Conservation (phyloP, 2,113 vertebrate genomes). For the Cavia porcellus region DNA sequence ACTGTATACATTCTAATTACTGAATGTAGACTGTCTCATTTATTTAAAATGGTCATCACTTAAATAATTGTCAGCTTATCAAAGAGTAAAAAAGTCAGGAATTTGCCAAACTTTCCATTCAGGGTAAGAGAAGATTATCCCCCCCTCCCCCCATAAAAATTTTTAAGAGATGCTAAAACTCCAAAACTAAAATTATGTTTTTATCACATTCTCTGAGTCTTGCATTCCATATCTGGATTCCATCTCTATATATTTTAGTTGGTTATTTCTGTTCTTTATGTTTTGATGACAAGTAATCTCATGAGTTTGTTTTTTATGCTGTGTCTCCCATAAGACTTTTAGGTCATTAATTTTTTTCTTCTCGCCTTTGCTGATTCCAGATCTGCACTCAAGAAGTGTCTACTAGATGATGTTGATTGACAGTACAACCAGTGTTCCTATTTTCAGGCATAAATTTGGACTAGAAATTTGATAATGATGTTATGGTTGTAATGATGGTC, state of each 20-base stretch:
- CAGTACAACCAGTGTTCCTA: slow-evolving; percentile 62
- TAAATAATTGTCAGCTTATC: slow-evolving; percentile 21
- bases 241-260: not conserved
- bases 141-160: not conserved
- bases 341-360: not conserved
- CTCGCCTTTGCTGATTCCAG: not conserved
- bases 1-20: slow-evolving; percentile 27
- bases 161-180: slow-evolving; percentile 36
- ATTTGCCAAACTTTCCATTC: slow-evolving; percentile 28
- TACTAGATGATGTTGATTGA: slow-evolving; percentile 21
- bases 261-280: slow-evolving; percentile 35
- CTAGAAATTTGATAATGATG: slow-evolving; percentile 71
- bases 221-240: not conserved
- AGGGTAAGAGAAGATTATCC: not conserved
- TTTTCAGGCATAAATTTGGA: slow-evolving; percentile 71
- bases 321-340: slow-evolving; percentile 1
- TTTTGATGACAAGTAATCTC: slow-evolving; percentile 23
- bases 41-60: not conserved
- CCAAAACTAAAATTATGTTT: slow-evolving; percentile 25
- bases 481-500: slow-evolving; percentile 50
- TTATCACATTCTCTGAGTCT: not conserved
- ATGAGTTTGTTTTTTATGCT: not conserved
- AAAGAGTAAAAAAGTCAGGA: slow-evolving; percentile 27
- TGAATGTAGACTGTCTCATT: slow-evolving; percentile 22
- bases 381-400: slow-evolving; percentile 18